A percentile compares a stretch with the other conserved stretches of the same genome.
phyloP scores from a whole-genome alignment of 2,797 vertebrate genomes.

The Propithecus deckenii region DNA sequence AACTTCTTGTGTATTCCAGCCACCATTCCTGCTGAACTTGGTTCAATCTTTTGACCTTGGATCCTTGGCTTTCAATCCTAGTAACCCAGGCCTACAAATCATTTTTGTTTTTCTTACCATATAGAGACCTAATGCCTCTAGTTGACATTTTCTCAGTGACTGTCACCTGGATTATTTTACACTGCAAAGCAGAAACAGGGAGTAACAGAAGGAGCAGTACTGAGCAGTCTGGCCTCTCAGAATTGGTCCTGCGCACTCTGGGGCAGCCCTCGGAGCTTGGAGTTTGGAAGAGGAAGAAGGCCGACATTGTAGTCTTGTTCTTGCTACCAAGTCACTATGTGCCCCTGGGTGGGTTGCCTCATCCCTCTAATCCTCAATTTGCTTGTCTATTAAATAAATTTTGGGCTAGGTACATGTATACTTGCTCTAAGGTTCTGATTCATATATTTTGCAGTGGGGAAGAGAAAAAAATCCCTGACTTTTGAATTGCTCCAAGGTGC shows the following conservation, averaged over 20 bases:
- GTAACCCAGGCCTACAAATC: neutral
- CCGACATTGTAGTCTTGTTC: neutral
- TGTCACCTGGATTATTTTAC: neutral
- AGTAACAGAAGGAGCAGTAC: too few relatives aligned
- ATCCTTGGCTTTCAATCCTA: neutral
- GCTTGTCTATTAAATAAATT: neutral
- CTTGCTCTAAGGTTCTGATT: neutral
- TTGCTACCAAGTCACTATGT: neutral
- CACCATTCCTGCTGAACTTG: neutral
- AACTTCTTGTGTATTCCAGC: neutral
- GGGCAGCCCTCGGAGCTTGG: neutral
- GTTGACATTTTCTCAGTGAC: neutral
- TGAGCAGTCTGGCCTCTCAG: neutral
- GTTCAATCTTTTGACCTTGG: neutral
- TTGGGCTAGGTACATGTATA: neutral
- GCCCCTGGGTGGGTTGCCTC: neutral
- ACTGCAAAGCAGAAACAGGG: neutral
- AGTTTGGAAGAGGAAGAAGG: neutral
- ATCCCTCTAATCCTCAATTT: neutral
- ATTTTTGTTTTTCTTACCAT: neutral
- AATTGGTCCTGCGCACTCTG: rapidly evolving
- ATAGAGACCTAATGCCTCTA: neutral
- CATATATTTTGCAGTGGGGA: neutral
- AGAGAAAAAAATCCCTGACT: neutral
- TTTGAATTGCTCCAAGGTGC: neutral